A percentile compares a stretch with the other conserved stretches of the same genome.
Conservation (phyloP, 2,888 invertebrate species). For the Aphodius granarius region DNA sequence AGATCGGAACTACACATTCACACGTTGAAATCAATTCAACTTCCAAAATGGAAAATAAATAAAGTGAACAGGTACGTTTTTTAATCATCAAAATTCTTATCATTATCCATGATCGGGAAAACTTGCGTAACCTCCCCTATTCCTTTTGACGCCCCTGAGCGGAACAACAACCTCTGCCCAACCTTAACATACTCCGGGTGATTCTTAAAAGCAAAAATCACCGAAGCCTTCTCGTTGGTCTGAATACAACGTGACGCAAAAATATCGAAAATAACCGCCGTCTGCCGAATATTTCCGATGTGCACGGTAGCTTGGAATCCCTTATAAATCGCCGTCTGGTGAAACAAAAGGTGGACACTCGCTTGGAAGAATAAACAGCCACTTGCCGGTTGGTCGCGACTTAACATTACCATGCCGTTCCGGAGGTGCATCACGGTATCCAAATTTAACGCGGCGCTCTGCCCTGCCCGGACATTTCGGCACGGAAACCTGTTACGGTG, state of each 20-base stretch:
- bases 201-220: constrained; percentile 84
- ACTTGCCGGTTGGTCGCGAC: constrained; percentile 54
- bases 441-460: constrained; percentile 83
- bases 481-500: constrained; percentile 93
- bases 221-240: constrained; percentile 84
- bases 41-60: background rate
- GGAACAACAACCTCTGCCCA: constrained; percentile 78
- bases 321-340: constrained; percentile 78
- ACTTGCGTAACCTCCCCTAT: constrained; percentile 82
- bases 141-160: constrained; percentile 84
- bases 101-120: constrained; percentile 55
- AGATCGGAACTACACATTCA: background rate
- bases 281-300: constrained; percentile 93
- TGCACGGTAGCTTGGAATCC: constrained; percentile 93
- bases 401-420: constrained; percentile 84
- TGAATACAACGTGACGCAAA: constrained; percentile 67
- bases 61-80: background rate
- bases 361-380: constrained; percentile 65
- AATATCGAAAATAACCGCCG: constrained; percentile 84
- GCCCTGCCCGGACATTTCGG: constrained; percentile 83
- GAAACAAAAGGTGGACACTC: constrained; percentile 84
- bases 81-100: background rate
- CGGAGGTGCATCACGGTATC: constrained; percentile 66
- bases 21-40: background rate
- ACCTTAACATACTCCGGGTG: constrained; percentile 86